Percentiles rank a stretch among this genome's conserved stretches.
Conservation (phyloP, 2,888 invertebrate genomes). For the Venustoraphidia nigricollis region DNA sequence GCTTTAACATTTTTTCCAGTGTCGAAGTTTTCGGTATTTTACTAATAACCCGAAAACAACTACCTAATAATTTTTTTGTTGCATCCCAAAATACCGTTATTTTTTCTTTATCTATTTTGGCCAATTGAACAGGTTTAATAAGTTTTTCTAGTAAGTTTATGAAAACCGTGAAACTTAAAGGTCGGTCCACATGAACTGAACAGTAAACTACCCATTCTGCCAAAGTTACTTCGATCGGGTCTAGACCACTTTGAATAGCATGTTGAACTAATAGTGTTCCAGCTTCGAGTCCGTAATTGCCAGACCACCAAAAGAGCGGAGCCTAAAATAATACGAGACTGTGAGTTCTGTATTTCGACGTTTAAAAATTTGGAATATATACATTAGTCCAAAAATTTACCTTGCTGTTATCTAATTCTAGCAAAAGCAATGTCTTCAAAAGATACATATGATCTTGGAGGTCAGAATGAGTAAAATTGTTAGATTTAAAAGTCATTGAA, state of each 20-base stretch:
- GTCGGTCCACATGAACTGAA: constrained; percentile 64
- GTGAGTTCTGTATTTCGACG: too few relatives aligned
- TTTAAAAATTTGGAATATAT: neutral
- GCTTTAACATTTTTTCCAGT: constrained; percentile 56
- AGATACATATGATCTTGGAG: constrained; percentile 72
- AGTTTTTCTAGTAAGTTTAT: constrained; percentile 57
- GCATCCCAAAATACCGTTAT: constrained; percentile 68
- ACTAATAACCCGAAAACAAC: constrained; percentile 57
- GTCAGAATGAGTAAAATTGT: constrained; percentile 72
- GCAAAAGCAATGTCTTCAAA: constrained; percentile 56
- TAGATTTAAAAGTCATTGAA: constrained; percentile 67
- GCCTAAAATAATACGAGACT: too few relatives aligned
- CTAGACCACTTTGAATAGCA: constrained; percentile 82
- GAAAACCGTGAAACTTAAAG: constrained; percentile 68
- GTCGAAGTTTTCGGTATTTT: constrained; percentile 56
- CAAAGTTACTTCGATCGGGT: constrained; percentile 46
- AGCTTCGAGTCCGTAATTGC: constrained; percentile 67
- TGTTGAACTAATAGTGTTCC: constrained; percentile 83
- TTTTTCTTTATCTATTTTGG: constrained; percentile 37
- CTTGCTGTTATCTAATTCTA: constrained; percentile 66
- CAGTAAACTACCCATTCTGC: constrained; percentile 70
- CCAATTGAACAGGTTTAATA: constrained; percentile 26
- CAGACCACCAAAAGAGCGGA: constrained; percentile 67
- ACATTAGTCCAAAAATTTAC: constrained; percentile 24
- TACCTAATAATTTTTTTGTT: constrained; percentile 57